These are phyloP conservation scores for Strongylocentrotus purpuratus DNA, from an alignment of 35 echinoderm and acorn worm genomes.

Conservation along the genomic window DNA sequence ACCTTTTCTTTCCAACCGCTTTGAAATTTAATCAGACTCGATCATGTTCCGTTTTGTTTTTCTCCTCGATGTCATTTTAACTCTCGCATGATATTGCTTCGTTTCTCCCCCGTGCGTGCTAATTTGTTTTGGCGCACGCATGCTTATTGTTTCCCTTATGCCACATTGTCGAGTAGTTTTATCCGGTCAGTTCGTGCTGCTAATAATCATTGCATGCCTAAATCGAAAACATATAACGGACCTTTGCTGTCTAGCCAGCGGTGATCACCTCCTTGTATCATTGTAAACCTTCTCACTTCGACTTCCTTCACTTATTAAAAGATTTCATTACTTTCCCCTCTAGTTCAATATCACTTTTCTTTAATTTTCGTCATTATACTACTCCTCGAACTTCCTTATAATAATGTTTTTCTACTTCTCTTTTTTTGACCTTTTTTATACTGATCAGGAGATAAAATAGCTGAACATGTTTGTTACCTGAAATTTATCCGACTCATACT, in stretches of 20 bases:
- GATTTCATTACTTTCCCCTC: background rate
- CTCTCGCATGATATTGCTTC: background rate
- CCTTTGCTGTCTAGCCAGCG: background rate
- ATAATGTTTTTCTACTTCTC: background rate
- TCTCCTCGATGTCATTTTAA: background rate
- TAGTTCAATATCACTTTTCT: background rate
- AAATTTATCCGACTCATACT: too few species aligned
- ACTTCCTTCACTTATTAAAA: background rate
- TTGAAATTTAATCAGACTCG: slow-evolving; percentile 5
- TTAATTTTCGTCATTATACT: background rate
- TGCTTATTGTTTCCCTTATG: background rate
- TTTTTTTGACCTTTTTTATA: too few species aligned
- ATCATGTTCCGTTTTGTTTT: slow-evolving; percentile 25
- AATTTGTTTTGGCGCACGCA: slow-evolving; percentile 38
- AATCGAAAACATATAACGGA: slow-evolving; percentile 1
- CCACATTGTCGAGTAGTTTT: background rate
- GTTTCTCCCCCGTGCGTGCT: background rate
- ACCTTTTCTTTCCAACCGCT: background rate
- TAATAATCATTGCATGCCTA: slow-evolving; percentile 28
- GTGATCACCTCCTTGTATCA: background rate
- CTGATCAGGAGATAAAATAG: too few species aligned
- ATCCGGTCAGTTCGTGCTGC: slow-evolving; percentile 38
- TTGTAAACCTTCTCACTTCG: background rate
- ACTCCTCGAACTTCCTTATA: too few species aligned
- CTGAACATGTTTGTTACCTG: too few species aligned